phyloP scores from a whole-genome alignment of 2,888 invertebrate species.

The Amiota mariae region DNA sequence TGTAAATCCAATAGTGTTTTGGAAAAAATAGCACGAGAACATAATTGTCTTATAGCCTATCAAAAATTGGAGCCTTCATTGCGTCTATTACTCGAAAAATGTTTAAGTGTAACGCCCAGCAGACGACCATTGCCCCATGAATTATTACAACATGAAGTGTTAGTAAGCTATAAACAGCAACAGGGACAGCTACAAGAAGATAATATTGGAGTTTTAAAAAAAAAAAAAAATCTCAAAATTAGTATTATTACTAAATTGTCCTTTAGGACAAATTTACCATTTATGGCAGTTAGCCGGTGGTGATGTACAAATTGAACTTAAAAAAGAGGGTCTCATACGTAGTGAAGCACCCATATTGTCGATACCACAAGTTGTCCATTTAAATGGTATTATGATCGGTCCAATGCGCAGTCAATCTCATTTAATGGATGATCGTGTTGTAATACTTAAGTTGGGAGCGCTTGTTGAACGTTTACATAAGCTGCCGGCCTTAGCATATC shows the following conservation, averaged over 20 bases:
- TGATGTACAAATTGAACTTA: constrained; percentile 91
- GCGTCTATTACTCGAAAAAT: constrained; percentile 79
- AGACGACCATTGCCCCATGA: constrained; percentile 78
- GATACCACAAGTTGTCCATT: constrained; percentile 86
- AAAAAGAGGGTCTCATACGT: constrained; percentile 91
- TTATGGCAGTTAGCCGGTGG: constrained; percentile 98
- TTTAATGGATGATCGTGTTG: constrained; percentile 82
- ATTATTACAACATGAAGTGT: constrained; percentile 74
- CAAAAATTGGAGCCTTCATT: constrained; percentile 56
- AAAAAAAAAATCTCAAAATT: constrained; percentile 13
- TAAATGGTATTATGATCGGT: constrained; percentile 88
- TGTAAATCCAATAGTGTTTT: constrained; percentile 73
- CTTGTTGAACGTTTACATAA: constrained; percentile 84
- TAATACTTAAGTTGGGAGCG: constrained; percentile 81
- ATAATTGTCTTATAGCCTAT: constrained; percentile 76
- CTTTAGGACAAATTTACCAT: constrained; percentile 90
- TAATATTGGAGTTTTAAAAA: no score
- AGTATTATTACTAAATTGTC: constrained; percentile 73
- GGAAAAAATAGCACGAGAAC: constrained; percentile 85
- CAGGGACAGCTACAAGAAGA: background rate
- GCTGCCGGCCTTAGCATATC: constrained; percentile 85
- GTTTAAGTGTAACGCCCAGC: constrained; percentile 80
- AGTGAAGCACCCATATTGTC: constrained; percentile 88
- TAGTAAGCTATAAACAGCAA: constrained; percentile 24
- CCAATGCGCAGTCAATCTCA: constrained; percentile 84